A percentile compares a stretch with the other conserved stretches of the same genome.
Evolutionary conservation across 1,140 invertebrate genomes (phyloP).

Genomic region (Anoplophora glabripennis): DNA sequence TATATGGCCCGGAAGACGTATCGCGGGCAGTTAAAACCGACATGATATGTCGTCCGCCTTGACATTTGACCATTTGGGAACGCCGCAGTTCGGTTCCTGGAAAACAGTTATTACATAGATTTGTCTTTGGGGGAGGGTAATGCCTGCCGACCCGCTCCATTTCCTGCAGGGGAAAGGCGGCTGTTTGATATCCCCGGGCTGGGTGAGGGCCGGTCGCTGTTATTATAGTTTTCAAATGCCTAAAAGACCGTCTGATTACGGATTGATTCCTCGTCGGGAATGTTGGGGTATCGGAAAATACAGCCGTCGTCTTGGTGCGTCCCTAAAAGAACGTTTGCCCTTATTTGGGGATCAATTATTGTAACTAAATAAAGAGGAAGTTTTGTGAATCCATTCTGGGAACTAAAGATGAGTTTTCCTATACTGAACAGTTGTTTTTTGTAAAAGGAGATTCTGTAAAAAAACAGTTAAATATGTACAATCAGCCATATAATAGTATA

Average conservation of each 20-base stretch:
- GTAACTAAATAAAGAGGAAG: too few species aligned
- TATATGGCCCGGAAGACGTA: constrained; percentile 2
- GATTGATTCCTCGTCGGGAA: too few species aligned
- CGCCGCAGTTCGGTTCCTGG: constrained; percentile 21
- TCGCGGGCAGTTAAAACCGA: constrained; percentile 14
- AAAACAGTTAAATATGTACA: too few species aligned
- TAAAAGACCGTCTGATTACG: constrained; percentile 19
- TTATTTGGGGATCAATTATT: too few species aligned
- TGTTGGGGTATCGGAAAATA: too few species aligned
- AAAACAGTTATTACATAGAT: constrained; percentile 29
- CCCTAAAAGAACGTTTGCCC: too few species aligned
- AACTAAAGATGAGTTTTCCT: too few species aligned
- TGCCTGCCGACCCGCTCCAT: constrained; percentile 1
- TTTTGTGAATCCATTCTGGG: too few species aligned
- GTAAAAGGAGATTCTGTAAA: too few species aligned
- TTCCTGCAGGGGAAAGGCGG: constrained; percentile 17
- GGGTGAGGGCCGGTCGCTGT: constrained; percentile 19
- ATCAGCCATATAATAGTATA: too few species aligned
- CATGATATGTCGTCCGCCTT: constrained; percentile 21
- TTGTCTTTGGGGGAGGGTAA: constrained; percentile 20
- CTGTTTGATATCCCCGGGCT: constrained; percentile 24
- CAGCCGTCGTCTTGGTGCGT: too few species aligned
- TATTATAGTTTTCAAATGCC: constrained; percentile 28
- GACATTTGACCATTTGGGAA: constrained; percentile 22
- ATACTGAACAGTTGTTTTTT: too few species aligned